Percentiles rank a stretch among this genome's conserved stretches.
Conservation (phyloP, 2,797 vertebrate species). For the Pseudopleuronectes americanus region DNA sequence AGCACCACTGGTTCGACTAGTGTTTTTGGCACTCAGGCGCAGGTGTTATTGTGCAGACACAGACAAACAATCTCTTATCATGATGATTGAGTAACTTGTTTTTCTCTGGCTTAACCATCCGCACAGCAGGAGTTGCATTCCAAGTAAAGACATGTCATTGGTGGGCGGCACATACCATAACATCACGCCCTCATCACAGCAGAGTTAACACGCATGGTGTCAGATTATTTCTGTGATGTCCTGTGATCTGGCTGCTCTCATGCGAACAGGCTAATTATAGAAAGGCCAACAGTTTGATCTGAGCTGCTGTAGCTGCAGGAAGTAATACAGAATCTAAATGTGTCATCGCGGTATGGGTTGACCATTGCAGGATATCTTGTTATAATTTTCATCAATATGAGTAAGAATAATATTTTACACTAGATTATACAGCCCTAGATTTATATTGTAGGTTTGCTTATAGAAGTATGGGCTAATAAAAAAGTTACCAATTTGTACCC, state of each 20-base stretch:
- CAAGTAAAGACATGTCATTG: slow-evolving; percentile 36
- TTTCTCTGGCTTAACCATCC: not conserved
- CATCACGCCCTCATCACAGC: slow-evolving; percentile 8
- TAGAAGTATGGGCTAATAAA: no score
- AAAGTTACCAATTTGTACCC: no score
- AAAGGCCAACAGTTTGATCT: not conserved
- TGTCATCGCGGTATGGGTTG: not conserved
- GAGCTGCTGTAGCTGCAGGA: not conserved
- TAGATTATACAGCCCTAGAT: no score
- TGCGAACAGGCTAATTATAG: slow-evolving; percentile 12
- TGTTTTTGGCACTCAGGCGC: slow-evolving; percentile 7
- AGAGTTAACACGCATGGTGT: slow-evolving; percentile 17
- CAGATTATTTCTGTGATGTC: slow-evolving; percentile 22
- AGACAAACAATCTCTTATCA: slow-evolving; percentile 18
- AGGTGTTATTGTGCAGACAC: slow-evolving; percentile 4
- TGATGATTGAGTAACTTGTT: slow-evolving; percentile 5
- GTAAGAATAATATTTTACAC: no score
- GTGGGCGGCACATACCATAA: slow-evolving; percentile 22
- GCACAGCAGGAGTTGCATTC: slow-evolving; percentile 15
- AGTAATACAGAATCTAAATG: slow-evolving; percentile 1
- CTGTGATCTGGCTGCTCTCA: slow-evolving; percentile 7
- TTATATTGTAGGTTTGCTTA: no score
- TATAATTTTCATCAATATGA: not conserved
- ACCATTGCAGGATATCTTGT: not conserved
- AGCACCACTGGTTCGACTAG: slow-evolving; percentile 4